Evolutionary conservation across 2,888 invertebrate species (phyloP).

Genomic region (Epinotia demarniana): DNA sequence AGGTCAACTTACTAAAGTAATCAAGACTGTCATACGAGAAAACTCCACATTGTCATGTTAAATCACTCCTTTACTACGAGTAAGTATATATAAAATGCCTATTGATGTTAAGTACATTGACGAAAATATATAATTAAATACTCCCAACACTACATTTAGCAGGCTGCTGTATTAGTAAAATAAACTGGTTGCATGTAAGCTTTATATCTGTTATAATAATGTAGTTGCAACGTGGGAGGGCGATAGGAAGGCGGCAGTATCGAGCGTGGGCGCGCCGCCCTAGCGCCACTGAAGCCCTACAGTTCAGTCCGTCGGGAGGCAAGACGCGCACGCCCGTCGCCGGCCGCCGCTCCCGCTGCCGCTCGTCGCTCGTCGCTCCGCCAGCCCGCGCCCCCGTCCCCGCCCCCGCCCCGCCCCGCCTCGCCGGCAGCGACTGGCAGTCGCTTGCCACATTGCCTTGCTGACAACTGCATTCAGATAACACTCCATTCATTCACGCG

Average conservation of each 20-base stretch:
- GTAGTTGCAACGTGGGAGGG: constrained; percentile 81
- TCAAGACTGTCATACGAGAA: too few relatives aligned
- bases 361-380: constrained; percentile 51
- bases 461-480: constrained; percentile 42
- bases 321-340: constrained; percentile 66
- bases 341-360: constrained; percentile 28
- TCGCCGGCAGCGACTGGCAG: constrained; percentile 42
- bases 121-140: neutral
- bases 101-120: too few relatives aligned
- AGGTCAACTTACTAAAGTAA: too few relatives aligned
- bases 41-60: too few relatives aligned
- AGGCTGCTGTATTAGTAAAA: constrained; percentile 14
- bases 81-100: too few relatives aligned
- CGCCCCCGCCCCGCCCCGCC: constrained; percentile 50
- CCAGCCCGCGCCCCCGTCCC: constrained; percentile 54
- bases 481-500: constrained; percentile 39
- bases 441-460: constrained; percentile 41
- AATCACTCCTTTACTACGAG: too few relatives aligned
- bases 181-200: constrained; percentile 25
- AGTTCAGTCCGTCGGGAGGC: constrained; percentile 71
- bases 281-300: constrained; percentile 76
- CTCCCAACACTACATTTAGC: neutral
- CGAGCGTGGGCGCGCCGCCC: constrained; percentile 83
- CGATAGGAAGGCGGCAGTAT: constrained; percentile 79
- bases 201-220: constrained; percentile 47